Evolutionary conservation across 2,888 invertebrate genomes (phyloP), one percentile per base, ranked within the genome.

Genomic region (Drosophila demipolita): DNA sequence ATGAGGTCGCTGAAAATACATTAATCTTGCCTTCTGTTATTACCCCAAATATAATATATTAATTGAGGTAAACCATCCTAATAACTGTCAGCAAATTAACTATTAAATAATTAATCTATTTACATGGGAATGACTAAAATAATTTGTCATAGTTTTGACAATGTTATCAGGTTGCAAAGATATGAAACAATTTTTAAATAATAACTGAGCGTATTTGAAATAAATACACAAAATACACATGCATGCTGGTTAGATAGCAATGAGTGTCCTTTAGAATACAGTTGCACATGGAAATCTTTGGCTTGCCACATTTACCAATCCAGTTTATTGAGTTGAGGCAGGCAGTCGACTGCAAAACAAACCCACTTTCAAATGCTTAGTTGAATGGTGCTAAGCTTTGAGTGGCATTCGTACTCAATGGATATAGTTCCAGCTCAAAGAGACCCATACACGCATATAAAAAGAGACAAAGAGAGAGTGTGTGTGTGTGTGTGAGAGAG

Each of bases 361-460:
- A 83, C 80, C 73, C 83, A 85, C 86, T 87, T 66, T 66, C 50
- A 55, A 50, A 58, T 64, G 52, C 61, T 70, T 55, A 40, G 23
- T 49, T 80, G 65, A 82, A 84, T 84, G 87, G 66, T 59, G 66
- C 87, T 75, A 80, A 54, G 35, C 69, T 52, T 74, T 75, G 83
- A 84, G 86, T 87, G 86, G 74, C 77, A 77, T 70, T 78, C 62
- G 52, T 45, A 64, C 66, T 85, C 74, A 85, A 77, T 83, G 62
- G 66, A 75, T 69, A 58, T 70, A 71, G 64, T 67, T 63, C 66
- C 62, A 53, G 57, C 63, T 69, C 78, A 69, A 77, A 77, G 62
- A 26, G 48, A 48, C 45, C 62, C 58, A 36, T 6, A 29, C 50
- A 26, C n/a, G 40, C 15, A n/a, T 17, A 26, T 17, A 49, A 9